Evolutionary conservation across 2,888 invertebrate species (phyloP).

Genomic region (Lithophane semibrunnea): DNA sequence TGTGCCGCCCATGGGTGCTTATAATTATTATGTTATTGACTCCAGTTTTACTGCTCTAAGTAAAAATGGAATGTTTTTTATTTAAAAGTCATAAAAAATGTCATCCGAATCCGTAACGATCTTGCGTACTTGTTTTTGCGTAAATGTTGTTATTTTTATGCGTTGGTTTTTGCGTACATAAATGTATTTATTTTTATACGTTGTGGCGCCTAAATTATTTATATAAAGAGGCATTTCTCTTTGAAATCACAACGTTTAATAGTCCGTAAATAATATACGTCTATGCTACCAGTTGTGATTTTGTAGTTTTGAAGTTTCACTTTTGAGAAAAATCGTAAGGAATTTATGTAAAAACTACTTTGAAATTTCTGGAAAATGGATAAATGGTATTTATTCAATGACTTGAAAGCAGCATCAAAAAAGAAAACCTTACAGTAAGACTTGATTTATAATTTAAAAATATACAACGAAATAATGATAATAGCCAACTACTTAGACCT

Average conservation of each 20-base stretch:
- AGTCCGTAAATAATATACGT: conserved; percentile 29
- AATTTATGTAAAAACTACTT: not conserved
- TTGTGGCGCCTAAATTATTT: conserved; percentile 50
- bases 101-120: conserved; percentile 25
- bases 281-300: conserved; percentile 16
- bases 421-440: not conserved
- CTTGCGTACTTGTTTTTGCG: conserved; percentile 38
- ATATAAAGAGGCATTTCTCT: conserved; percentile 37
- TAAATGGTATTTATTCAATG: not conserved
- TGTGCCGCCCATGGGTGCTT: too few relatives aligned
- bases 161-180: too few relatives aligned
- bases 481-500: too few relatives aligned
- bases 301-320: conserved; percentile 3
- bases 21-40: too few relatives aligned
- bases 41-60: not conserved
- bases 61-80: conserved; percentile 14
- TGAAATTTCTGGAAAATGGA: not conserved
- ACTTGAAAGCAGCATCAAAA: not conserved
- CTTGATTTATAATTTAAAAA: not conserved
- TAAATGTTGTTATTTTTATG: conserved; percentile 36
- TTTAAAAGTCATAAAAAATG: conserved; percentile 30
- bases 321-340: not conserved
- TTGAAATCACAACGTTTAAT: conserved; percentile 53
- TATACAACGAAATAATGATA: too few relatives aligned
- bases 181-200: conserved; percentile 22